These are phyloP conservation scores for Enteromius afrohamiltoni DNA, from an alignment of 2,797 vertebrate species.

Conservation along the genomic window DNA sequence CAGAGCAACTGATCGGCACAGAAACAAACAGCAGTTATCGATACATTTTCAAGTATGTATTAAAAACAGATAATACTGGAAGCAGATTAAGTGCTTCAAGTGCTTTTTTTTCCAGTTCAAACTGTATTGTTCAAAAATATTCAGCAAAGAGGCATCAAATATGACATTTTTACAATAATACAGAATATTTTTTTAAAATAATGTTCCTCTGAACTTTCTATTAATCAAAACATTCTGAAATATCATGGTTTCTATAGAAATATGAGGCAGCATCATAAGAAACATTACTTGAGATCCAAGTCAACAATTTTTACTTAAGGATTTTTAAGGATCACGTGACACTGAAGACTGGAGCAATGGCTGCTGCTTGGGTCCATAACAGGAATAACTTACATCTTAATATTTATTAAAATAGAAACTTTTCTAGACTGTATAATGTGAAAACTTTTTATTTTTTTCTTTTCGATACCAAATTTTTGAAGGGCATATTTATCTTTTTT, in stretches of 20 bases:
- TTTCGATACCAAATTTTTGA: not conserved
- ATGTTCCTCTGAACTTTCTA: not conserved
- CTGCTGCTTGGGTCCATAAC: not conserved
- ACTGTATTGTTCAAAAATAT: not conserved
- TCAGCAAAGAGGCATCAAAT: not conserved
- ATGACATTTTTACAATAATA: not conserved
- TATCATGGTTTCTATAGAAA: not conserved
- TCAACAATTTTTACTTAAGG: not conserved
- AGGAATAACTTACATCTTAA: not conserved
- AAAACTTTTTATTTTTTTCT: too few relatives aligned
- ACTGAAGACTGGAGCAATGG: not conserved
- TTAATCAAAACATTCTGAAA: not conserved
- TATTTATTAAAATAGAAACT: not conserved
- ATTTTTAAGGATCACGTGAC: not conserved
- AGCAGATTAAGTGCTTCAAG: not conserved
- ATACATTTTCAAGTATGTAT: not conserved
- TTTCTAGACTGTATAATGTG: too few relatives aligned
- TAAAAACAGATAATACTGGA: not conserved
- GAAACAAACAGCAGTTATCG: not conserved
- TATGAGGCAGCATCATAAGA: not conserved
- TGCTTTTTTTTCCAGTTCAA: not conserved
- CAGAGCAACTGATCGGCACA: slow-evolving; percentile 82
- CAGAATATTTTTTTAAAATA: not conserved
- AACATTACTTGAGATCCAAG: not conserved
- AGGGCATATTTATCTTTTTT: not conserved